Evolutionary conservation across 92 coral and sea anemone species (phyloP), one percentile per base, ranked within the genome.

Genomic region (Heteractis magnifica): DNA sequence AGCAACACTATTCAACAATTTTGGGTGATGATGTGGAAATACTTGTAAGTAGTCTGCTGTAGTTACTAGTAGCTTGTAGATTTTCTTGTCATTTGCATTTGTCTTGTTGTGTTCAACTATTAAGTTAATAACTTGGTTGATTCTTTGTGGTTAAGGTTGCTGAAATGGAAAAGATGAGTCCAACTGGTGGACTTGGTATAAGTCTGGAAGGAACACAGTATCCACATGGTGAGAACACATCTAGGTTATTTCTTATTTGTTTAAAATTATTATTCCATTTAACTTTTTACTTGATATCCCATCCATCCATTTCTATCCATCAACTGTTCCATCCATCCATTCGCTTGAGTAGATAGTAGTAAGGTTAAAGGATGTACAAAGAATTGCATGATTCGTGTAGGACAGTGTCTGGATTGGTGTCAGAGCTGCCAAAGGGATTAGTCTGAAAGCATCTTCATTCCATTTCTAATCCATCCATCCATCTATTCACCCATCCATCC

Each of bases 191-290:
- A 9, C 91, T 97, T 68, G 99, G 99, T 23, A 93, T 97, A 73
- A 96, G 99, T 79, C 90, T 97, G 72, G 99, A 97, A 79, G 99
- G 99, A 76, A 93, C 98, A 23, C 98, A 91, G 74, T 89, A 91
- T 81, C 87, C 87, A 71, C 92, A 78, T 68, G 98, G 99, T 94
- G 71, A 79, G 83, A 19, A 34, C 3, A 34, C 3, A 34, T 34
- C 44, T 34, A 34, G 3, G 44, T 2, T 34, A 34, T 34, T 34
- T 0, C 44, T 34, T 34, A 34, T 0, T 34, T 34, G 44, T 34
- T 34, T 34, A 34, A 34, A 34, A 34, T 34, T 34, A 34, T 0
- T 34, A 1, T 34, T 34, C 44, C 44, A 34, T 34, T 34, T 2
- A 34, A 34, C 44, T 2, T 34, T 34, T 34, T 34, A 34, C 44